Evolutionary conservation across 2,797 vertebrate species (phyloP).

Genomic region (Alfaro cultratus): DNA sequence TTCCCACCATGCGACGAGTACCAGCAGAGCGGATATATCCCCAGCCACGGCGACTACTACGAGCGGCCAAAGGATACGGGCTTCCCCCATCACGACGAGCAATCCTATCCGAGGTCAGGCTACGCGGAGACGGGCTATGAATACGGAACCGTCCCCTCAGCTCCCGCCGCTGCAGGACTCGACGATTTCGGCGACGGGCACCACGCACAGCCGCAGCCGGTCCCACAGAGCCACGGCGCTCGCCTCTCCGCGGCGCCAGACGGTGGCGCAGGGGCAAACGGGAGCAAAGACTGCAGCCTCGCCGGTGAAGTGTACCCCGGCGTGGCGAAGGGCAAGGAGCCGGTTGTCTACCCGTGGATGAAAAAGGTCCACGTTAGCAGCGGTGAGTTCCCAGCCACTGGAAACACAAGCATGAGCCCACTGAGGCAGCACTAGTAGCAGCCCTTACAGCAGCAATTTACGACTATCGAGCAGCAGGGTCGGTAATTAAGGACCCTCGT

Average conservation of each 20-base stretch:
- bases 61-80: constrained; percentile 88
- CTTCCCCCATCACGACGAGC: constrained; percentile 87
- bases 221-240: constrained; percentile 82
- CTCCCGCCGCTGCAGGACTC: constrained; percentile 66
- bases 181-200: constrained; percentile 82
- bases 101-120: constrained; percentile 87
- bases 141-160: constrained; percentile 80
- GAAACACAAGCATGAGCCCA: constrained; percentile 74
- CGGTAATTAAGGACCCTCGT: constrained; percentile 98
- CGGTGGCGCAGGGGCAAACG: constrained; percentile 81
- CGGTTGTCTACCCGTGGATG: constrained; percentile 99
- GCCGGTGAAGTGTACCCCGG: constrained; percentile 80
- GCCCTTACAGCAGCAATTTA: constrained; percentile 94
- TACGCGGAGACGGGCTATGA: constrained; percentile 87
- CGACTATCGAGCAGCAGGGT: constrained; percentile 93
- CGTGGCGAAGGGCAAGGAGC: constrained; percentile 88
- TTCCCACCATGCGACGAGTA: constrained; percentile 98
- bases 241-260: constrained; percentile 84
- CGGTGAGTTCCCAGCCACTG: constrained; percentile 87
- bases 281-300: constrained; percentile 84
- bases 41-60: constrained; percentile 87
- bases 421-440: constrained; percentile 86
- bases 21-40: constrained; percentile 90
- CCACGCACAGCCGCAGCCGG: constrained; percentile 80
- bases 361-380: constrained; percentile 97